Percentiles rank a stretch among this genome's conserved stretches.
Evolutionary conservation across 2,113 vertebrate genomes (phyloP).

Genomic region (Ammospiza caudacuta): DNA sequence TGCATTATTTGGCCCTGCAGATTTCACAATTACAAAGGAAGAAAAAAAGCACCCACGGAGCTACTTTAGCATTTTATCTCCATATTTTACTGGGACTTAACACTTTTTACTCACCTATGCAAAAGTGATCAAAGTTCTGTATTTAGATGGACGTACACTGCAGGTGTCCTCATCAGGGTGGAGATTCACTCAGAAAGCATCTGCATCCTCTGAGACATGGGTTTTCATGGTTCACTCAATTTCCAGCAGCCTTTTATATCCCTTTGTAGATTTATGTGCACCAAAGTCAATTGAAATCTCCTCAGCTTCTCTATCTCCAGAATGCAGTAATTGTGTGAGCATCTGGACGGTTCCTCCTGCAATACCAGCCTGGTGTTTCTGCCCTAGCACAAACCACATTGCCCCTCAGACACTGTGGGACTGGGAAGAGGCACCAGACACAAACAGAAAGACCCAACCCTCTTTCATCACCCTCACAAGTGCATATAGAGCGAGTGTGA

Average conservation of each 20-base stretch:
- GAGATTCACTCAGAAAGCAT: neutral
- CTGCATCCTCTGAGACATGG: too few species aligned
- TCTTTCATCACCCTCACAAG: neutral
- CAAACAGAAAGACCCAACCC: neutral
- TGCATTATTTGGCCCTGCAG: neutral
- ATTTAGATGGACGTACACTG: accelerated
- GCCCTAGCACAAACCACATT: neutral
- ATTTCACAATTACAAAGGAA: neutral
- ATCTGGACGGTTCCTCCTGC: neutral
- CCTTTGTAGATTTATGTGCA: neutral
- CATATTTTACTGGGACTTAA: neutral
- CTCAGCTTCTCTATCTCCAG: neutral
- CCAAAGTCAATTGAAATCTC: neutral
- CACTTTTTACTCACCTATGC: neutral
- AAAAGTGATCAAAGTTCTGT: neutral
- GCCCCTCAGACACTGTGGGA: neutral
- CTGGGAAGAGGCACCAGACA: neutral
- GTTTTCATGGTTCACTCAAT: neutral
- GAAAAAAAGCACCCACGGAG: neutral
- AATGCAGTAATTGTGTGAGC: neutral
- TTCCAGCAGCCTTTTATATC: neutral
- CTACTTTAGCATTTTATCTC: neutral
- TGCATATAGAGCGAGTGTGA: too few species aligned
- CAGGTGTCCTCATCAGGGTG: neutral
- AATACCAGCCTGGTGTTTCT: neutral